Percentiles rank a stretch among this genome's conserved stretches.
Conservation (phyloP, 2,888 invertebrate species). For the Erannis defoliaria region DNA sequence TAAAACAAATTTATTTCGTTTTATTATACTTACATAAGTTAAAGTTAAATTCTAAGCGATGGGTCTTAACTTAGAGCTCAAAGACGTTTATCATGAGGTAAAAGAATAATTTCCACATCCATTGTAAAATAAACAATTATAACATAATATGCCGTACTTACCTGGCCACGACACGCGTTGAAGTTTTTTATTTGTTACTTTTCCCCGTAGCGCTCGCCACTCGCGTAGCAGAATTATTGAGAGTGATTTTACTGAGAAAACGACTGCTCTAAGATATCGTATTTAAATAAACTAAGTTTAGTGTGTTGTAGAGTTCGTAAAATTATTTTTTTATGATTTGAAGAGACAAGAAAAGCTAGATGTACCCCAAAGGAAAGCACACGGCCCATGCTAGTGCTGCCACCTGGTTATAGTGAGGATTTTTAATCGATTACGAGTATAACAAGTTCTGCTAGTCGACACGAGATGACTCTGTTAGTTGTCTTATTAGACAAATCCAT, state of each 20-base stretch:
- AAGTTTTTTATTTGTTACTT: constrained; percentile 32
- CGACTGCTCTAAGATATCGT: background rate
- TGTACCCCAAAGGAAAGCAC: background rate
- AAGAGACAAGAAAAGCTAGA: no score
- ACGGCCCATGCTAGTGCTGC: constrained; percentile 39
- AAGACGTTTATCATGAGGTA: no score
- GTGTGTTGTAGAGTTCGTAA: no score
- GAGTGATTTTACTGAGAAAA: background rate
- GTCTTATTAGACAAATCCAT: constrained; percentile 21
- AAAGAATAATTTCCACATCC: no score
- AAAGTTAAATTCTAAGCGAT: no score
- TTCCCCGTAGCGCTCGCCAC: constrained; percentile 20
- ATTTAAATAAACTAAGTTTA: no score
- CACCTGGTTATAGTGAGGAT: constrained; percentile 49
- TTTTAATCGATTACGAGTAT: constrained; percentile 36
- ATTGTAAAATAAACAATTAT: no score
- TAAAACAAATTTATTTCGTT: no score
- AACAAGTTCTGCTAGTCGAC: constrained; percentile 53
- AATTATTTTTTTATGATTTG: no score
- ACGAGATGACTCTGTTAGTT: constrained; percentile 60
- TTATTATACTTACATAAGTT: no score
- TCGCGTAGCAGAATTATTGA: background rate
- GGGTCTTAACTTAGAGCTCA: no score
- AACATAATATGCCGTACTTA: no score
- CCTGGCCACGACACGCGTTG: constrained; percentile 26